Conservation (phyloP, 2,888 invertebrate species). For the Trissonchulus sp. region DNA sequence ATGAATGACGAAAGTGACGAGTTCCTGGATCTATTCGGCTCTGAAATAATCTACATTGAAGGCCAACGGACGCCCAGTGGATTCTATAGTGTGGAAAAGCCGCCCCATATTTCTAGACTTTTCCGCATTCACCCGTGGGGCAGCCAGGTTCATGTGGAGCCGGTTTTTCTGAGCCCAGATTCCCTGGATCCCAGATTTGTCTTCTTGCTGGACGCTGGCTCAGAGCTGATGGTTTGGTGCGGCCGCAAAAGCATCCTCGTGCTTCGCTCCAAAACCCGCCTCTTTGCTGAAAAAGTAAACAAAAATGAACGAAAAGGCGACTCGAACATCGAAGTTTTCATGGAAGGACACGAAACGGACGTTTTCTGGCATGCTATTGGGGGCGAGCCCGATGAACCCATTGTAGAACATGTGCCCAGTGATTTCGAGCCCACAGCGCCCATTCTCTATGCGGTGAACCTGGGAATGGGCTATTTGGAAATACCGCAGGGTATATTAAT, state of each 20-base stretch:
- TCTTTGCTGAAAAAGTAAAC: slow-evolving; percentile 96
- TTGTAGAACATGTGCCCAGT: slow-evolving; percentile 63
- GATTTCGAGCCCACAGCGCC: slow-evolving; percentile 65
- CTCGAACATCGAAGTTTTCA: slow-evolving; percentile 77
- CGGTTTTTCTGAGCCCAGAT: slow-evolving; percentile 51
- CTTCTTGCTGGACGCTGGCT: slow-evolving; percentile 80
- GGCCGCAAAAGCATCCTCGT: slow-evolving; percentile 62
- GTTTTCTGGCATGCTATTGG: slow-evolving; percentile 74
- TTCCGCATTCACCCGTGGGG: slow-evolving; percentile 14
- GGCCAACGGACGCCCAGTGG: slow-evolving; percentile 96
- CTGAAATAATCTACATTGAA: slow-evolving; percentile 85
- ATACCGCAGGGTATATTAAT: slow-evolving; percentile 74
- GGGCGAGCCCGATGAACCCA: slow-evolving; percentile 35
- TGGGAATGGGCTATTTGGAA: slow-evolving; percentile 97
- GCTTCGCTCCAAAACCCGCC: slow-evolving; percentile 56
- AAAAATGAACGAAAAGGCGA: slow-evolving; percentile 94
- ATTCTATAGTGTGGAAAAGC: slow-evolving; percentile 77
- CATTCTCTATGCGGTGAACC: slow-evolving; percentile 82
- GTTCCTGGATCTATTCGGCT: slow-evolving; percentile 82
- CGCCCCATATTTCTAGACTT: not conserved
- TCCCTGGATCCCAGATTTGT: slow-evolving; percentile 85
- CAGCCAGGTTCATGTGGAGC: slow-evolving; percentile 58
- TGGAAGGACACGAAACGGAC: slow-evolving; percentile 71
- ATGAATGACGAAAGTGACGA: slow-evolving; percentile 94
- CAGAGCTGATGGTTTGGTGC: slow-evolving; percentile 81